Evolutionary conservation across 2,888 invertebrate genomes (phyloP), one percentile per base, ranked within the genome.

Genomic region (Cephus nigrinus): DNA sequence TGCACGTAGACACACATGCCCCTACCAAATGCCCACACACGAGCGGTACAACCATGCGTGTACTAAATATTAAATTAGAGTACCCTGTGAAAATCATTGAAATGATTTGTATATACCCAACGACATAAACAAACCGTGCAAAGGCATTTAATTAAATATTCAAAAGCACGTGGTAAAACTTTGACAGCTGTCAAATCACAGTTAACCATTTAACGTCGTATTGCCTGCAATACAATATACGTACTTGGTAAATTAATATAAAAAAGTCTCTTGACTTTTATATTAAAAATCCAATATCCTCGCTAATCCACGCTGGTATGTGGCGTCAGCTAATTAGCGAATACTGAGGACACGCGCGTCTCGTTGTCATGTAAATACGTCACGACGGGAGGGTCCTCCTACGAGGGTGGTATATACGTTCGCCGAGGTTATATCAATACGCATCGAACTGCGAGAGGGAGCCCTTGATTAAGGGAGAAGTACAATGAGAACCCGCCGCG

Each of bases 221-320:
- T 15, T 40, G 40, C 40, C 40, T 15, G 15, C 40, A 4, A 40
- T 40, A 40, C 40, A 40, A 40, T 40, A 40, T 4, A 40, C 32
- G 15, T 0, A 40, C 4, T 4, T 4, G 5, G 40, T 40, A 40
- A 40, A 40, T 40, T 40, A 40, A 40, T 40, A 40, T 40, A 40
- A 40, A 15, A 32, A 40, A 40, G 40, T 40, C 40, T 40, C 40
- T 40, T 15, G 40, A 40, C 40, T 40, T 85, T 86, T 84, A 83
- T 88, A 90, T 88, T 86, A 90, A 90, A 90, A 91, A 90, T 90
- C 87, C 88, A 90, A 91, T 90, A 91, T 89, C 85, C 88, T 85
- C 86, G 88, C 87, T 89, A 89, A 90, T 90, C 89, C 89, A 79
- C 76, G 79, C 76, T 83, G 88, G 75, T 87, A 87, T 90, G 88